These are phyloP conservation scores for Vanessa atalanta DNA, from an alignment of 1,140 invertebrate species.

Conservation along the genomic window DNA sequence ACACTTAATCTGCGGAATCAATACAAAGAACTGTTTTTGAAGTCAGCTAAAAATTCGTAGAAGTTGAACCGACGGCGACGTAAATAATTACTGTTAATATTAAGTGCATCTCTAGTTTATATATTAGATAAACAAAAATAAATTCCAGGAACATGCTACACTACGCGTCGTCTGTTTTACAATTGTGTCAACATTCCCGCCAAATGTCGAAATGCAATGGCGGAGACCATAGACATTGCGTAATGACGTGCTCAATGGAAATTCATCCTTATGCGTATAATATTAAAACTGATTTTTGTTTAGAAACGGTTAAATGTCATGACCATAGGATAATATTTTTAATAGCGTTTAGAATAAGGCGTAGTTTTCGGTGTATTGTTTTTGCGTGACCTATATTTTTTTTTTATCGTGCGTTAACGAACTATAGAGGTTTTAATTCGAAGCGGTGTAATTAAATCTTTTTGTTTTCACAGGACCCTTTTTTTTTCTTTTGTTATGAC, in stretches of 20 bases:
- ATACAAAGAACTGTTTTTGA: too few species aligned
- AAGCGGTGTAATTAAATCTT: not conserved
- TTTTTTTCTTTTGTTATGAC: not conserved
- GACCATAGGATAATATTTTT: not conserved
- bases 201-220: constrained; percentile 13
- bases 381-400: not conserved
- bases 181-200: constrained; percentile 7
- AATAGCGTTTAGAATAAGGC: not conserved
- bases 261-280: not conserved
- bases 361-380: not conserved
- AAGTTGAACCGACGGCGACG: too few species aligned
- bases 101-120: too few species aligned
- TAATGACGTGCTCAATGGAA: not conserved
- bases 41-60: too few species aligned
- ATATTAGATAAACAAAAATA: not conserved
- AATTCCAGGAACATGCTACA: not conserved
- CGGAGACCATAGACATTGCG: not conserved
- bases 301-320: not conserved
- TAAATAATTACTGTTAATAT: too few species aligned
- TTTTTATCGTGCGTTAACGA: not conserved
- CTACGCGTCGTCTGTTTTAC: not conserved
- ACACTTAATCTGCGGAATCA: too few species aligned
- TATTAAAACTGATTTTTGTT: not conserved
- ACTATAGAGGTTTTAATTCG: constrained; percentile 3
- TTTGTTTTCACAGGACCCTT: not conserved